Conservation (phyloP, 2,113 vertebrate genomes). For the Aphyosemion australe region DNA sequence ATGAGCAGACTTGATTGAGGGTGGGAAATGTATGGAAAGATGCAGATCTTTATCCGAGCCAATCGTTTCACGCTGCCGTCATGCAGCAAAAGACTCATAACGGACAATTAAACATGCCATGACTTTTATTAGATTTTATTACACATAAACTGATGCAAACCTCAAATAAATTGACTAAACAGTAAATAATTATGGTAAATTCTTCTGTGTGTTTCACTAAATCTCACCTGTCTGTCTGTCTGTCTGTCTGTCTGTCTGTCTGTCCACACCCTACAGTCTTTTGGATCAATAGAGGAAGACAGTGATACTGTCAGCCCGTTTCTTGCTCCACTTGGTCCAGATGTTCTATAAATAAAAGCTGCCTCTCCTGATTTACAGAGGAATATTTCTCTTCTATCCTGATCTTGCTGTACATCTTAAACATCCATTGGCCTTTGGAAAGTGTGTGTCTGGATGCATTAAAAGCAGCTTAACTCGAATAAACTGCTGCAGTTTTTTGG, state of each 20-base stretch:
- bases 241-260: conserved; percentile 8
- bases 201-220: conserved; percentile 12
- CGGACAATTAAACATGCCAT: conserved; percentile 10
- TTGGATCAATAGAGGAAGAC: conserved; percentile 63
- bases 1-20: conserved; percentile 68
- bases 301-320: conserved; percentile 66
- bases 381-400: conserved; percentile 49
- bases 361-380: conserved; percentile 32
- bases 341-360: conserved; percentile 69
- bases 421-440: conserved; percentile 29
- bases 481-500: conserved; percentile 52
- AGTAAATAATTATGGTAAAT: background rate
- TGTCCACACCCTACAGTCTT: background rate
- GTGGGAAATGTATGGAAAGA: conserved; percentile 55
- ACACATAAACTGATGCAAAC: background rate
- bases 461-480: conserved; percentile 58
- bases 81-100: background rate
- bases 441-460: conserved; percentile 34
- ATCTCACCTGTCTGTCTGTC: conserved; percentile 12
- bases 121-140: conserved; percentile 7
- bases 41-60: conserved; percentile 49
- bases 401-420: conserved; percentile 50
- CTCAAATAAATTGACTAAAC: background rate
- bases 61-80: conserved; percentile 24
- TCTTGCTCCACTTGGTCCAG: conserved; percentile 68